phyloP scores from a whole-genome alignment of 2,888 invertebrate genomes.

The Nephrotoma guestfalica region DNA sequence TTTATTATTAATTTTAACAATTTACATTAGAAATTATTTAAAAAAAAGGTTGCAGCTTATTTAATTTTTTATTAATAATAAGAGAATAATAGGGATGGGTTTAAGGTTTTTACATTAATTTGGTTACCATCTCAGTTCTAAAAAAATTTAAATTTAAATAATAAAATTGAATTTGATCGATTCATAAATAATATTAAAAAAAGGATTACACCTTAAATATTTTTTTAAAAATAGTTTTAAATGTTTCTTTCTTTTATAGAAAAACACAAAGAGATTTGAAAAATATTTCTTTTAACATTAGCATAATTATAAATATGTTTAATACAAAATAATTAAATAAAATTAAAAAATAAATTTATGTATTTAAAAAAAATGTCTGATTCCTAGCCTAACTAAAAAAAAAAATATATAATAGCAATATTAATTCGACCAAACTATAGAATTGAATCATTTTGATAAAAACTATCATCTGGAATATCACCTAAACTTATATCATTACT shows the following conservation, averaged over 20 bases:
- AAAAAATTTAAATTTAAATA: background rate
- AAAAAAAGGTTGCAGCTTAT: background rate
- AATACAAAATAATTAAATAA: background rate
- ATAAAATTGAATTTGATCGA: background rate
- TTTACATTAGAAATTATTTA: background rate
- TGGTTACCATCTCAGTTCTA: background rate
- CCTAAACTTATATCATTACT: background rate
- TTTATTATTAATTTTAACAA: background rate
- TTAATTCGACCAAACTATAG: background rate
- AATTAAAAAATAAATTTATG: background rate
- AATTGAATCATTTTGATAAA: background rate
- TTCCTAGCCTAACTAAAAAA: background rate
- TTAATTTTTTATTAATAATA: background rate
- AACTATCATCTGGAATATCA: slow-evolving; percentile 1
- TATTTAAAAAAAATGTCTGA: background rate
- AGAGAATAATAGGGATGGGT: background rate
- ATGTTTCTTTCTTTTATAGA: background rate
- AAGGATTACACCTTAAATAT: background rate
- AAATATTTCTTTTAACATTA: background rate
- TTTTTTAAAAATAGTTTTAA: background rate
- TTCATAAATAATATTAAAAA: background rate
- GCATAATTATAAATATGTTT: background rate
- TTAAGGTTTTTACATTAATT: background rate
- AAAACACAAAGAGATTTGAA: background rate
- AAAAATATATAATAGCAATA: background rate